Evolutionary conservation across 2,888 invertebrate genomes (phyloP).

Genomic region (Harmothoe impar): DNA sequence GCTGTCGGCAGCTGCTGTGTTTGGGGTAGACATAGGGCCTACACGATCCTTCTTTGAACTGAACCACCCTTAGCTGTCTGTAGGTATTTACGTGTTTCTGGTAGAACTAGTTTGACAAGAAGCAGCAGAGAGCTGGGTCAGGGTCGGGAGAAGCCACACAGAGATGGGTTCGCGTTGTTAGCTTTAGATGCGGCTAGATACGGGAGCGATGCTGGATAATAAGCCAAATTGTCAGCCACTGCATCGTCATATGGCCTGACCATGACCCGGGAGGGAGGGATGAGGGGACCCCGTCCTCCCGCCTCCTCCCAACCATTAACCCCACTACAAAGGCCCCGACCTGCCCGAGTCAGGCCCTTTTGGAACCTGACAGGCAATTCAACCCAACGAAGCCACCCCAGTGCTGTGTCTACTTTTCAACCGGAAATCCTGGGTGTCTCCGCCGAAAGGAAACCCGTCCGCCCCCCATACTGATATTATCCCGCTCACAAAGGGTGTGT

Average conservation of each 20-base stretch:
- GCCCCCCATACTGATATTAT: not conserved
- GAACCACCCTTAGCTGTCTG: too few relatives aligned
- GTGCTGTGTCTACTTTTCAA: not conserved
- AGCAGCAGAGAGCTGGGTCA: too few relatives aligned
- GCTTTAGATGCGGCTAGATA: not conserved
- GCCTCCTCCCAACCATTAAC: not conserved
- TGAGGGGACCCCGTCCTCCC: not conserved
- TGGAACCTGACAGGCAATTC: slow-evolving; percentile 11
- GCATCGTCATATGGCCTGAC: not conserved
- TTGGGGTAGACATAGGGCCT: too few relatives aligned
- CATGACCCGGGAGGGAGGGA: not conserved
- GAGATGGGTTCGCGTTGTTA: too few relatives aligned
- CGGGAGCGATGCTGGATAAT: not conserved
- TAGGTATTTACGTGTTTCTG: too few relatives aligned
- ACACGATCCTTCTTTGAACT: too few relatives aligned
- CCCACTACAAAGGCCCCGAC: not conserved
- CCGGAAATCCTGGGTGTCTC: not conserved
- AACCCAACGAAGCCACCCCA: not conserved
- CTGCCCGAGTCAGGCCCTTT: not conserved
- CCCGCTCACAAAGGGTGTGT: not conserved
- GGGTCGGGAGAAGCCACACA: too few relatives aligned
- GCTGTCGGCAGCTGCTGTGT: too few relatives aligned
- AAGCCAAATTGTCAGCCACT: slow-evolving; percentile 6
- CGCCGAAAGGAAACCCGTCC: not conserved
- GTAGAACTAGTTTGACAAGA: too few relatives aligned